Base-by-base conservation (phyloP, 2,888 invertebrate species). In the Lithodes maja region DNA sequence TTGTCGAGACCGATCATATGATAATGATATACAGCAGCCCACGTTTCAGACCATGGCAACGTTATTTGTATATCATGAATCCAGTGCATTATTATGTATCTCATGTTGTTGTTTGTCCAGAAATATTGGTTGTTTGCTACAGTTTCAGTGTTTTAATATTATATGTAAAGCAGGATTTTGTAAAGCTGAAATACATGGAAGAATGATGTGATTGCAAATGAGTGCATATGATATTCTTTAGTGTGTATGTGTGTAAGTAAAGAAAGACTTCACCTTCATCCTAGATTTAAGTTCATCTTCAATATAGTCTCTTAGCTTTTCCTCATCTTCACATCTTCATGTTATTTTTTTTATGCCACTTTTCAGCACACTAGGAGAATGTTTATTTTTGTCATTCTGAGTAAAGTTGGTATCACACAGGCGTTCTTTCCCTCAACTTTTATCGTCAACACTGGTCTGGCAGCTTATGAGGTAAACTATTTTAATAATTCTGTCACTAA, bases 81-180 rank as follows among this genome's bases (percentile, higher is more conserved):
- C 88, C 88, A 89, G 88, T 89, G 88, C 88, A 89, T 89, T 88
- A 71, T 17, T 71, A 71, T n/a, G 71, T 71, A 88, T 88, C 83
- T 88, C 85, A 75, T 89, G 88, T 88, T 86, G 79, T 83, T 89
- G 85, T 85, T 89, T 89, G 88, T 89, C 88, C 88, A 85, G 84
- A 89, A 82, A 84, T 89, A 85, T 84, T 89, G 88, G 79, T 85
- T 89, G 88, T 89, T 89, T 89, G 88, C 88, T 85, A 89, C 88
- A 89, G 49, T 89, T 85, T 85, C 88, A 81, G 68, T 89, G 88
- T 89, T 85, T 88, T 89, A 85, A 74, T 81, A 88, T 88, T 84
- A 89, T 89, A 84, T 89, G 88, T 89, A 81, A 89, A 89, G 81
- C 84, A 87, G 84, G 83, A 71, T 82, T 82, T 86, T 86, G 81